Conservation (phyloP, 2,888 invertebrate species). For the Trachelus iudaicus region DNA sequence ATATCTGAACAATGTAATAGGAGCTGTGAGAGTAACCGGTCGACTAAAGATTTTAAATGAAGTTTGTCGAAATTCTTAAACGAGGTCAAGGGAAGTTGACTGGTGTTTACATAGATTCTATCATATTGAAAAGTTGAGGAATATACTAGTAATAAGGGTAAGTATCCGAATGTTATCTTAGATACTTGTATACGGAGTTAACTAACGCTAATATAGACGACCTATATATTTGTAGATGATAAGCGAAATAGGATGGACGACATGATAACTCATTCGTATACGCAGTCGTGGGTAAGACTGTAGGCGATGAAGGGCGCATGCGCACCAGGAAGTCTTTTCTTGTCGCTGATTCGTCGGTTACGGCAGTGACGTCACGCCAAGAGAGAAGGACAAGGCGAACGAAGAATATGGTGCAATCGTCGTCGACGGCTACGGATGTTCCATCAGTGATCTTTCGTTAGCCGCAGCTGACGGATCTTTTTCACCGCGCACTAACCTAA, state of each 20-base stretch:
- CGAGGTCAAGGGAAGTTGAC: neutral
- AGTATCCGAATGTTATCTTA: neutral
- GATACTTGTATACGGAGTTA: neutral
- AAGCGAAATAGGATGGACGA: constrained; percentile 14
- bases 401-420: neutral
- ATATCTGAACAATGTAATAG: neutral
- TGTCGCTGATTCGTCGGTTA: neutral
- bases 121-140: neutral
- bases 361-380: neutral
- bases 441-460: neutral
- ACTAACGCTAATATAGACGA: neutral
- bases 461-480: neutral
- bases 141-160: neutral
- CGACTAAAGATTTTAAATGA: neutral
- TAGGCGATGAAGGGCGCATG: neutral
- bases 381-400: neutral
- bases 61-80: neutral
- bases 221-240: constrained; percentile 25
- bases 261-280: neutral
- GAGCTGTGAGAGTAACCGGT: neutral
- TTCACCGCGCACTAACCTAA: neutral
- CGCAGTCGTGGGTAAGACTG: neutral
- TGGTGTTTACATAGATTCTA: neutral
- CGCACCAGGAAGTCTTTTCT: neutral
- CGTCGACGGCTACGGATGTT: neutral